Conservation (phyloP, 2,113 vertebrate genomes). For the Tetrao urogallus region DNA sequence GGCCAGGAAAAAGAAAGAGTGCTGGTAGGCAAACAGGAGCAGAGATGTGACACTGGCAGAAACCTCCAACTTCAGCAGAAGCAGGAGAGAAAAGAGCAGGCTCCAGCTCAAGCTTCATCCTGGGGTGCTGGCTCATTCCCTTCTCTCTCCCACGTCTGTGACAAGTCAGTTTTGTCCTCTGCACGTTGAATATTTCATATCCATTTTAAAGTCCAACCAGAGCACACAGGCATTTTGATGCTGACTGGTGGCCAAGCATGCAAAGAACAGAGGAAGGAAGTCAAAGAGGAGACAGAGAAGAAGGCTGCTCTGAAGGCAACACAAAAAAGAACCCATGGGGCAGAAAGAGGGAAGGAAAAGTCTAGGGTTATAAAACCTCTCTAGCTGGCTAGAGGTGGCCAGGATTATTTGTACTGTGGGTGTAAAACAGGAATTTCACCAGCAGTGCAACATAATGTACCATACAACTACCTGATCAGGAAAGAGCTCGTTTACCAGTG, state of each 20-base stretch:
- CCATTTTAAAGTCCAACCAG: conserved; percentile 21
- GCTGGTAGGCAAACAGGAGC: neutral
- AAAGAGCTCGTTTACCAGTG: neutral
- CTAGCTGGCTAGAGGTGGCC: neutral
- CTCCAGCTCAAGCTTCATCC: neutral
- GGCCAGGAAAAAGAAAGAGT: neutral
- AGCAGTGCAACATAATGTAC: neutral
- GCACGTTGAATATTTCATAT: conserved; percentile 11
- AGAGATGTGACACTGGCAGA: neutral
- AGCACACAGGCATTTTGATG: neutral
- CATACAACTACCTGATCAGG: fast-evolving
- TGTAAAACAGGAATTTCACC: neutral
- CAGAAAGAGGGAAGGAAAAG: conserved; percentile 22
- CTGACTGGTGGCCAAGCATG: conserved; percentile 22
- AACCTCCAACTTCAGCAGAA: neutral
- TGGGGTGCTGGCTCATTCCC: neutral
- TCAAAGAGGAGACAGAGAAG: conserved; percentile 43
- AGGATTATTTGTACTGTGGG: neutral
- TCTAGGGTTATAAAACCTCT: neutral
- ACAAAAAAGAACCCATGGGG: neutral
- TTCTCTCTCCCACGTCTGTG: neutral
- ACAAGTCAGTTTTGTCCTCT: neutral
- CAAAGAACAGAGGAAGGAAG: conserved; percentile 15
- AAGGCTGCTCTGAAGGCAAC: neutral
- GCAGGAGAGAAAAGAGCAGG: neutral